Conservation (phyloP, 2,888 invertebrate genomes). For the Leptinotarsa juncta region DNA sequence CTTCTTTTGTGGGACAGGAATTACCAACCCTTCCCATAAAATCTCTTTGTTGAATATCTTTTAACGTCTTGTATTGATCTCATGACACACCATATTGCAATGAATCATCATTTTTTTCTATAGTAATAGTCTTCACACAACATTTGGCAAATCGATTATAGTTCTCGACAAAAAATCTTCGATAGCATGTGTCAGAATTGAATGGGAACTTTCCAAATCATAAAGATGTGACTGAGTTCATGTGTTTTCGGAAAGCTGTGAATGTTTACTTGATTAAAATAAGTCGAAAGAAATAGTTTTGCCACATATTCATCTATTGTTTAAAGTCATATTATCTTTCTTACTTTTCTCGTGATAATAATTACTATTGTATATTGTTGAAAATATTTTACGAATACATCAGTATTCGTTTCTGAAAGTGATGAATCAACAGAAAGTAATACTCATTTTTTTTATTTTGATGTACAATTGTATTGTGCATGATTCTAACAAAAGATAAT, state of each 20-base stretch:
- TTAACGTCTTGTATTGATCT: conserved; percentile 7
- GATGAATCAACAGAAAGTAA: too few species aligned
- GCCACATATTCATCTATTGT: too few species aligned
- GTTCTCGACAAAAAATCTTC: background rate
- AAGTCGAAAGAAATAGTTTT: too few species aligned
- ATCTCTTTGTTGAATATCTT: conserved; percentile 8
- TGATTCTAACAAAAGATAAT: too few species aligned
- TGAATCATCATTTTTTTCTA: conserved; percentile 2
- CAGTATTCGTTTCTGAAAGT: too few species aligned
- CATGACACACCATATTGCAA: conserved; percentile 7
- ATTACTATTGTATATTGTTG: too few species aligned
- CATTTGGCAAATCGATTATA: conserved; percentile 6
- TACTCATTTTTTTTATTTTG: too few species aligned
- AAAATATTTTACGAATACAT: too few species aligned
- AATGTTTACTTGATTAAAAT: too few species aligned
- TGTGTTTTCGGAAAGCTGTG: background rate
- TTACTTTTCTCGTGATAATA: too few species aligned
- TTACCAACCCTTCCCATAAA: conserved; percentile 10
- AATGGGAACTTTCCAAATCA: background rate
- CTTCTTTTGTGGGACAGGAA: background rate
- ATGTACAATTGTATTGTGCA: too few species aligned
- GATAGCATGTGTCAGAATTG: background rate
- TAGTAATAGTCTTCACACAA: conserved; percentile 4
- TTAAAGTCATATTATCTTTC: too few species aligned
- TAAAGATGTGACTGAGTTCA: background rate